Evolutionary conservation across 2,113 vertebrate genomes (phyloP), one percentile per base, ranked within the genome.

Genomic region (Numenius arquata): DNA sequence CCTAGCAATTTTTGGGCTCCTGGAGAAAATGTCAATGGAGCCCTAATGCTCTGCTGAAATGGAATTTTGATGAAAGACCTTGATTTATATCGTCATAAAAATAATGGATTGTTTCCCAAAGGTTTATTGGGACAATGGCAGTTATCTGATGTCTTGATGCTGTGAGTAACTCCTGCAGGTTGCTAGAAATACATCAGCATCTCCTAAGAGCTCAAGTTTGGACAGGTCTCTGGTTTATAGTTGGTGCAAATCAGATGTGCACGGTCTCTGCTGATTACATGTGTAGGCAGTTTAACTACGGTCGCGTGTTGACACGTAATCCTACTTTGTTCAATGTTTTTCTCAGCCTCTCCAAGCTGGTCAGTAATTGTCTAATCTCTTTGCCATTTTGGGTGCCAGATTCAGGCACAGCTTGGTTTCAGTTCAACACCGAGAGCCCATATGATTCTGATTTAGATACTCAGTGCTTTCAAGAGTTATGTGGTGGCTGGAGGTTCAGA

Each of bases 221-320:
- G n/a, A 38, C 41, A 84, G 13, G 8, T 78, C 36, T 78, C 26
- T 75, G 7, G 62, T 81, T 77, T 92, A 56, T 30, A 65, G 23
- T 67, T 74, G 47, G 25, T 90, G 23, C 14, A 84, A 62, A 59
- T 86, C 83, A 61, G 16, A 38, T 18, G 8, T 56, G 14, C 48
- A n/a, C 50, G 36, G 29, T 82, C 18, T 15, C 23, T 87, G 20
- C 34, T 62, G 55, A 43, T 80, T 59, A 32, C 32, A 30, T 6
- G 4, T 56, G 47, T 47, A 43, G 52, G 34, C 11, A 56, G 20
- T 65, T 85, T 76, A 81, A 80, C 43, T 62, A 4, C 22, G 32
- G 34, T 53, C 0, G 0, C 0, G 0, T 75, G 61, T 67, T 91
- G 73, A 94, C 27, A 52, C 1, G 0, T 53, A 59, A 41, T 61